Evolutionary conservation across 2,113 vertebrate genomes (phyloP).

Genomic region (Sinocyclocheilus anophthalmus): DNA sequence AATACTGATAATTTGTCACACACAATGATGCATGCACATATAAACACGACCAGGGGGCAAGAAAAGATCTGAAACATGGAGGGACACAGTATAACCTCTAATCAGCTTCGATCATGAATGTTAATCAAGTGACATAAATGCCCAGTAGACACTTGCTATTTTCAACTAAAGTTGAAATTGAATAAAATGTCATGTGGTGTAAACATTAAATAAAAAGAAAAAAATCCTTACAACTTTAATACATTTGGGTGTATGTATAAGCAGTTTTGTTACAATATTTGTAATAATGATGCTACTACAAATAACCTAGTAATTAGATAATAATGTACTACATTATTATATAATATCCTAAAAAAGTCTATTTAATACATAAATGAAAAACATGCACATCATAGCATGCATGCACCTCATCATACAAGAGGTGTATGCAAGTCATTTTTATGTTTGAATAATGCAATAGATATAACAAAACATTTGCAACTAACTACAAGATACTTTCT

Average conservation of each 20-base stretch:
- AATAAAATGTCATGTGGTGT: neutral
- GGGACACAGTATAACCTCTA: neutral
- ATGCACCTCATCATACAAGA: too few relatives aligned
- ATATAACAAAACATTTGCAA: neutral
- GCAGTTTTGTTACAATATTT: too few relatives aligned
- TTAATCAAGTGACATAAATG: slow-evolving; percentile 6
- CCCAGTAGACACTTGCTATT: neutral
- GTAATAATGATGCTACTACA: too few relatives aligned
- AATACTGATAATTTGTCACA: slow-evolving; percentile 26
- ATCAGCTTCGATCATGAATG: neutral
- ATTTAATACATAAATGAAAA: neutral
- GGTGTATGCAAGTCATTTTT: too few relatives aligned
- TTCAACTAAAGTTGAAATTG: neutral
- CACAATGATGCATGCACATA: slow-evolving; percentile 15
- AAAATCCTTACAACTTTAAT: too few relatives aligned
- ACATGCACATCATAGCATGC: too few relatives aligned
- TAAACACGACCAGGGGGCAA: slow-evolving; percentile 5
- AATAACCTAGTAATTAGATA: too few relatives aligned
- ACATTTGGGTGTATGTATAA: too few relatives aligned
- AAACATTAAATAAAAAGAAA: neutral
- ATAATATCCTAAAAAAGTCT: too few relatives aligned
- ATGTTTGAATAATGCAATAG: too few relatives aligned
- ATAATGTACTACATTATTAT: too few relatives aligned
- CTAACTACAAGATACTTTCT: neutral
- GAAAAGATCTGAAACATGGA: neutral